Evolutionary conservation across 2,888 invertebrate species (phyloP).

Genomic region (Uloborus plumipes): DNA sequence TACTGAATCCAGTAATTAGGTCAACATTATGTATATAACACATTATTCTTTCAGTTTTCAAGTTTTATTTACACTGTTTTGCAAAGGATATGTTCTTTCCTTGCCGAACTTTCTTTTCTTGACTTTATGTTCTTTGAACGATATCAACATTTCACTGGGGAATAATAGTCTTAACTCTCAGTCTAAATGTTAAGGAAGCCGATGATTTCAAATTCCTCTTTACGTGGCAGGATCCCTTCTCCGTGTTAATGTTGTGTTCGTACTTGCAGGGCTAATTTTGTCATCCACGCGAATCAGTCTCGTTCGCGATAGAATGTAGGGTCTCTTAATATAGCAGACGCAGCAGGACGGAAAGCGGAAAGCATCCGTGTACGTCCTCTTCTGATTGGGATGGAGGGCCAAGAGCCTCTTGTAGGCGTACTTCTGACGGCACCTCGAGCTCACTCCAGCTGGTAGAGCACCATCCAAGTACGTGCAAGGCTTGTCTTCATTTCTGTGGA

Average conservation of each 20-base stretch:
- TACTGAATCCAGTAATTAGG: too few species aligned
- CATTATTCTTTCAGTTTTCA: too few species aligned
- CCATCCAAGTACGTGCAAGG: conserved; percentile 74
- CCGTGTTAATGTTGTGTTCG: background rate
- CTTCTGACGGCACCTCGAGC: conserved; percentile 76
- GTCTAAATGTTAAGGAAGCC: background rate
- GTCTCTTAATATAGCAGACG: conserved; percentile 75
- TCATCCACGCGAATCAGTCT: conserved; percentile 20
- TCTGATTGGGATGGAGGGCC: conserved; percentile 73
- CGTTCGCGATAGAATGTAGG: conserved; percentile 52
- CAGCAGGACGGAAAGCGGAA: conserved; percentile 82
- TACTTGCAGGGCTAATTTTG: background rate
- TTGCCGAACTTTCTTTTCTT: too few species aligned
- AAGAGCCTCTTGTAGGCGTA: conserved; percentile 75
- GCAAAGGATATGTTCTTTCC: too few species aligned
- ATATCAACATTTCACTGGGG: too few species aligned
- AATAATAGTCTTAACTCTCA: background rate
- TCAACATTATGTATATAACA: too few species aligned
- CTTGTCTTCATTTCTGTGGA: conserved; percentile 71
- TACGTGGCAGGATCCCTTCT: background rate
- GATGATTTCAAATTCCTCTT: too few species aligned
- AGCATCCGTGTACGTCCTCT: conserved; percentile 66
- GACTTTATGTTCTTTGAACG: too few species aligned
- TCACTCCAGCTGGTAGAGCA: conserved; percentile 73
- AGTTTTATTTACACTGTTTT: too few species aligned